Evolutionary conservation across 2,888 invertebrate genomes (phyloP).

Genomic region (Hedychridium roseum): DNA sequence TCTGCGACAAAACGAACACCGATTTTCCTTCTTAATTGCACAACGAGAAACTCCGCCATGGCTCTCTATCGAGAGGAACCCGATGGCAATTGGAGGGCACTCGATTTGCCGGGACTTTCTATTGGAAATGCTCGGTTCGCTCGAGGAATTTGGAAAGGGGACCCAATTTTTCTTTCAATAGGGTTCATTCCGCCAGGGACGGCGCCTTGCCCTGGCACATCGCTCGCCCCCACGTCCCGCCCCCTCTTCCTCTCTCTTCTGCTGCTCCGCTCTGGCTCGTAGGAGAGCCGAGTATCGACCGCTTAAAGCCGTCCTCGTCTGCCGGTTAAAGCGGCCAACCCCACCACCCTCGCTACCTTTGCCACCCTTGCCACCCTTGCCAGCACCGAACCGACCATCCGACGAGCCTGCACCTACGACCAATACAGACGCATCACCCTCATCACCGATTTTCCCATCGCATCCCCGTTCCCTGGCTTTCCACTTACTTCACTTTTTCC

Average conservation of each 20-base stretch:
- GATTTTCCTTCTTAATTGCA: too few relatives aligned
- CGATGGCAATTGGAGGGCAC: too few relatives aligned
- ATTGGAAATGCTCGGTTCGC: not conserved
- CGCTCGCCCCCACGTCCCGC: too few relatives aligned
- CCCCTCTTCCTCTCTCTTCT: not conserved
- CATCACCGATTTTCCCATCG: not conserved
- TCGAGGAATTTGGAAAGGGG: not conserved
- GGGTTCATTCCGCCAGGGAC: conserved; percentile 11
- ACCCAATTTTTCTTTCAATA: not conserved
- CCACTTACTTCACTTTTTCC: not conserved
- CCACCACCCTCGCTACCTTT: conserved; percentile 11
- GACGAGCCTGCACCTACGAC: conserved; percentile 6
- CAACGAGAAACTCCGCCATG: too few relatives aligned
- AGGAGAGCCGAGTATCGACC: conserved; percentile 39
- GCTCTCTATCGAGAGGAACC: too few relatives aligned
- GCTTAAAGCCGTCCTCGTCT: conserved; percentile 38
- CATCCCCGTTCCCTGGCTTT: not conserved
- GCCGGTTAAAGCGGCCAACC: conserved; percentile 35
- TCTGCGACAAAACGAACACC: too few relatives aligned
- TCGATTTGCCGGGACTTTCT: not conserved
- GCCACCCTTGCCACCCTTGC: conserved; percentile 19
- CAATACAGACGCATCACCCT: not conserved
- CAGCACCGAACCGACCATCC: conserved; percentile 20
- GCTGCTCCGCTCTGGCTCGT: conserved; percentile 8
- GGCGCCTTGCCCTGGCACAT: conserved; percentile 28